Evolutionary conservation across 2,797 vertebrate species (phyloP), one percentile per base, ranked within the genome.

Genomic region (Oreochromis grahami): DNA sequence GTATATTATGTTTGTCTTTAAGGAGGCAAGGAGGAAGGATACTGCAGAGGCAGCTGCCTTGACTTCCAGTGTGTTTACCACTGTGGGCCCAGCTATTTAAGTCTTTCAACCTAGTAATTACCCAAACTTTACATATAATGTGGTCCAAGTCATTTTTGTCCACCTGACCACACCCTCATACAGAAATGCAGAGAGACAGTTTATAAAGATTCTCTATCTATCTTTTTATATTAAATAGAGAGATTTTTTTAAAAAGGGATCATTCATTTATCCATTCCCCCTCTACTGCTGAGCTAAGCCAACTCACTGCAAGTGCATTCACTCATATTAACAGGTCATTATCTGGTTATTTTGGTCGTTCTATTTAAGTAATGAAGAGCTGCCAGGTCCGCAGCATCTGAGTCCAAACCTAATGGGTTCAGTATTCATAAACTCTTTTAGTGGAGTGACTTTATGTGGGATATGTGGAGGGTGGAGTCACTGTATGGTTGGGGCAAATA

Each of bases 401-500:
- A 53, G 55, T 48, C 32, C 21, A 85, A 86, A 76, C 65, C 85
- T 88, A 91, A 91, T 87, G 83, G 83, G 82, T 81, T 85, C 15
- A 63, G 70, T 84, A 80, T 93, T 93, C 81, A 91, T 90, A 91
- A 92, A 94, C 84, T 92, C 84, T 90, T 82, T 83, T 89, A 93
- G 84, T 90, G 83, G 78, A 81, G 85, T 87, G 88, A 87, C 91
- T 94, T 95, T 89, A 93, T 95, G 92, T 95, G 93, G 91, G 87
- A 88, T 63, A 82, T 91, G 92, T 76, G 85, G 91, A 93, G 95
- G 96, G 96, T 96, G 96, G 96, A 94, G 96, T 92, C 88, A 94
- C 88, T 82, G 90, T 90, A 94, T 81, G 93, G 93, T 94, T 72
- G 86, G 78, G 86, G 89, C 93, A 96, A 96, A 96, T 96, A 96